Evolutionary conservation across 2,888 invertebrate genomes (phyloP), one percentile per base, ranked within the genome.

Genomic region (Chrysina gloriosa): DNA sequence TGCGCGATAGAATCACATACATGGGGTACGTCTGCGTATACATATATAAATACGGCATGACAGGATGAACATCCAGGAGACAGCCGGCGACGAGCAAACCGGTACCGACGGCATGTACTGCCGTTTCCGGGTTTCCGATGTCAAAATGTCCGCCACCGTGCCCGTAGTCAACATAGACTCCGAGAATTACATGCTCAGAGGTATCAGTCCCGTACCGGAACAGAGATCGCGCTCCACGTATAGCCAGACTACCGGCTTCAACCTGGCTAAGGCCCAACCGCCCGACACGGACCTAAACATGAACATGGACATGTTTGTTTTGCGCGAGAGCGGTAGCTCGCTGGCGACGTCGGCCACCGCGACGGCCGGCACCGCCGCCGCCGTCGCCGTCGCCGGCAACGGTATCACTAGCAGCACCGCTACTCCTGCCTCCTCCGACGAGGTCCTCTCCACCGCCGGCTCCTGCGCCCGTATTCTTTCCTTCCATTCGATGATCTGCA

Each of bases 161-260:
- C 77, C 75, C 76, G 75, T 82, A 72, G 80, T 84, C 70, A 83
- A 82, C 77, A 82, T 86, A 71, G 86, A 86, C 80, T 80, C 84
- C 64, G 85, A 85, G 74, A 86, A 86, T 77, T 86, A 86, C 78
- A 85, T 86, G 85, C 76, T 85, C 72, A 83, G 84, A 72, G 84
- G 83, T 69, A 80, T 83, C 63, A 79, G 81, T 75, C 78, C 79
- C 71, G 74, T 71, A 72, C 76, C 72, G 25, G 75, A 73, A 67
- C 73, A 72, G 52, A 73, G 76, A 69, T 72, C 76, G 31, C 72
- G 76, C 61, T 75, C 76, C 25, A 29, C 27, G 11, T 29, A 29
- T 52, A 11, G 29, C 16, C 27, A 11, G 27, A 27, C 52, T 27
- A n/a, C n/a, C n/a, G 29, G 21, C 16, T 73, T 75, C 45, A 74